Evolutionary conservation across 2,888 invertebrate species (phyloP).

Genomic region (Eupsilia transversa): DNA sequence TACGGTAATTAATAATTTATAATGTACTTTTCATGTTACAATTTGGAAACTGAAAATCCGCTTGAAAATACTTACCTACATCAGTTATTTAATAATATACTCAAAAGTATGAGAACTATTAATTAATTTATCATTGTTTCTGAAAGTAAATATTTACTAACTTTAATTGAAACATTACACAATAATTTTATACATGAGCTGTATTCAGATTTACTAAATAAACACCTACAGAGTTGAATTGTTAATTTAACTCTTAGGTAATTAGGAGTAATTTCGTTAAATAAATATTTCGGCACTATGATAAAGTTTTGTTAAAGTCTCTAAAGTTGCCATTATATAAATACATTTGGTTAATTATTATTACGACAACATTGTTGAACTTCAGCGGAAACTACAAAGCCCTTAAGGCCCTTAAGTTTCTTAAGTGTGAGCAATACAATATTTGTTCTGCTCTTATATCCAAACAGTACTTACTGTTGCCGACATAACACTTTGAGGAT

Average conservation of each 20-base stretch:
- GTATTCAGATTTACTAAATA: background rate
- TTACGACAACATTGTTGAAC: slow-evolving; percentile 16
- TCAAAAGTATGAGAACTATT: background rate
- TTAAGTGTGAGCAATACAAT: slow-evolving; percentile 22
- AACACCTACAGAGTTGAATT: background rate
- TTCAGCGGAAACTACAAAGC: slow-evolving; percentile 8
- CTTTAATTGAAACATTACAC: background rate
- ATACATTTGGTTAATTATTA: slow-evolving; percentile 18
- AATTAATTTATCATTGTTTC: background rate
- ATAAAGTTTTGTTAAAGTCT: background rate
- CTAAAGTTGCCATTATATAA: background rate
- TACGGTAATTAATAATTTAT: background rate
- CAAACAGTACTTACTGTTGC: slow-evolving; percentile 23
- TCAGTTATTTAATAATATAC: background rate
- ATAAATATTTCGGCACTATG: slow-evolving; percentile 6
- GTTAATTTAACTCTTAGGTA: background rate
- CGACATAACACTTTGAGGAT: slow-evolving; percentile 12
- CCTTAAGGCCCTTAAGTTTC: slow-evolving; percentile 20
- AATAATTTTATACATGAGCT: slow-evolving; percentile 8
- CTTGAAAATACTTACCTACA: background rate
- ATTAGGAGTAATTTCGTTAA: slow-evolving; percentile 11
- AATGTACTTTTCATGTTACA: background rate
- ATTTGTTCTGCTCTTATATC: slow-evolving; percentile 30
- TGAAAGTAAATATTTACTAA: background rate
- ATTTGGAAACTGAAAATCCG: background rate